Conservation (phyloP, 2,113 vertebrate genomes). For the Thomomys bottae region DNA sequence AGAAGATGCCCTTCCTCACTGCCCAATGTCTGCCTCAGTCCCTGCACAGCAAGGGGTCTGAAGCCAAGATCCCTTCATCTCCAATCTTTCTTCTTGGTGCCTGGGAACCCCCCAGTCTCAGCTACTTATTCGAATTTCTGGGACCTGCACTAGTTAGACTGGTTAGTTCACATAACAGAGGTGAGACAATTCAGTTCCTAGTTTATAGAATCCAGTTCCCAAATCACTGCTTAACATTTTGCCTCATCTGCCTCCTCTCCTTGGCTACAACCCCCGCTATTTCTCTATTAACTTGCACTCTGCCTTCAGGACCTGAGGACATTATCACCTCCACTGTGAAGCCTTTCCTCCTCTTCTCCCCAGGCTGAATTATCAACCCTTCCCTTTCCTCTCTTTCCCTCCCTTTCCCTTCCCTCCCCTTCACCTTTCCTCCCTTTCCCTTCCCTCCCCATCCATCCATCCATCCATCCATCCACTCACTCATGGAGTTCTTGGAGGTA, state of each 20-base stretch:
- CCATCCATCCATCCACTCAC: neutral
- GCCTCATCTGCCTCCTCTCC: neutral
- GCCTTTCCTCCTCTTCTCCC: neutral
- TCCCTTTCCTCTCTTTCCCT: too few species aligned
- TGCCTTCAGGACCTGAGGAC: neutral
- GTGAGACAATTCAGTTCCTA: neutral
- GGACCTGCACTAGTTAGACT: neutral
- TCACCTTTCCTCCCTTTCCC: neutral
- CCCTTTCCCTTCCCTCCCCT: neutral
- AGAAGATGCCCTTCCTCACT: too few species aligned
- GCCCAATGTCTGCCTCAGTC: neutral
- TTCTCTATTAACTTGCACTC: neutral
- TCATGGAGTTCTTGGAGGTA: neutral
- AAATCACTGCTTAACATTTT: neutral
- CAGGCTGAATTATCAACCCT: neutral
- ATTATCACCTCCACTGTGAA: neutral
- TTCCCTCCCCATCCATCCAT: neutral
- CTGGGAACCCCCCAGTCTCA: neutral
- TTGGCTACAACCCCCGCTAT: neutral
- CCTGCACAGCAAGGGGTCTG: neutral
- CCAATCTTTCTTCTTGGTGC: neutral
- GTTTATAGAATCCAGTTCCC: neutral
- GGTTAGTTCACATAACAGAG: neutral
- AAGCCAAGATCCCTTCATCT: neutral
- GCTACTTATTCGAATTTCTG: neutral